Base-by-base conservation (phyloP, 2,888 invertebrate species). In the Papilio protenor region DNA sequence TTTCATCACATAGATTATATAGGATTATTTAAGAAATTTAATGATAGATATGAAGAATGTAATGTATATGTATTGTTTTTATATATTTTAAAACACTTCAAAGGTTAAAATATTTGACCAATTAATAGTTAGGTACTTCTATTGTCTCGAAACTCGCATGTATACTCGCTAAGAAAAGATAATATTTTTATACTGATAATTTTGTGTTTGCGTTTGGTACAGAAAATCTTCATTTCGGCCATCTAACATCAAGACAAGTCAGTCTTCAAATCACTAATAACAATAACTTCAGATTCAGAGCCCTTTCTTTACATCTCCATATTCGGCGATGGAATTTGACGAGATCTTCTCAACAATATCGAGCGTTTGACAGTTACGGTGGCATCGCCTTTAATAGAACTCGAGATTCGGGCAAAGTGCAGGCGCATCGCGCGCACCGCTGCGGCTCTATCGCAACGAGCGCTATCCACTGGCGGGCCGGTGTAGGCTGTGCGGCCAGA, bases 331-430 rank as follows among this genome's bases (percentile, higher is more conserved):
- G 82, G 84, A 87, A 88, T 87, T 87, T 87, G 84, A 89, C 86
- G 82, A 85, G 85, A 87, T 86, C 83, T 84, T 85, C 85, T 85
- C 84, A 86, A 89, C 86, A 89, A 86, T 87, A 89, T 87, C 85
- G 84, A 83, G 81, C 85, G 81, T 87, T 90, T 88, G 89, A 89
- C 89, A 89, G 89, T 88, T 86, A 87, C 87, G 87, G 88, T 87
- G 87, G 87, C 87, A 87, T 87, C 87, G 86, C 86, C 84, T 88
- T 85, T 86, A 87, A 87, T 85, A 85, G 83, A 85, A 85, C 82
- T 84, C 83, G 84, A 87, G 83, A 87, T 86, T 86, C 82, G 82
- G 87, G 79, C 80, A 79, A 77, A 81, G 81, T 81, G 81, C 82
- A 79, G 79, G 83, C 79, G 82, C 81, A 78, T 73, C 76, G 71